Evolutionary conservation across 2,888 invertebrate species (phyloP).

Genomic region (Stictocephala bisonia): DNA sequence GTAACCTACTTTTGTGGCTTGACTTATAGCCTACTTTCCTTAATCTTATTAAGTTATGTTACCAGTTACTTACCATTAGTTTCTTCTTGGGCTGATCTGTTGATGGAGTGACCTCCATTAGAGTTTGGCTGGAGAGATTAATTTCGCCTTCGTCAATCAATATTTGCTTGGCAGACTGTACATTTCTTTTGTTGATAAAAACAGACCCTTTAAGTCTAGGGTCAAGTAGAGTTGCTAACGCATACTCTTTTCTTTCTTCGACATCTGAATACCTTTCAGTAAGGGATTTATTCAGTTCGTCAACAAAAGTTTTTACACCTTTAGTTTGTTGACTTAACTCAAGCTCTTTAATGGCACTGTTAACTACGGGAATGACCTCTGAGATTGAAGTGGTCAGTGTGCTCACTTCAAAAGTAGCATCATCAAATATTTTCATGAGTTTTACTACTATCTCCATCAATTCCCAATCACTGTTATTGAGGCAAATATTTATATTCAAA

Average conservation of each 20-base stretch:
- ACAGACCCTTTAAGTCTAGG: not conserved
- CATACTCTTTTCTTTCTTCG: not conserved
- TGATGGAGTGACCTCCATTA: too few relatives aligned
- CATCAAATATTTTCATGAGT: constrained; percentile 12
- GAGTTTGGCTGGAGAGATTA: too few relatives aligned
- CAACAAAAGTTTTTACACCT: not conserved
- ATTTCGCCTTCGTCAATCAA: too few relatives aligned
- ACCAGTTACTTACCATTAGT: too few relatives aligned
- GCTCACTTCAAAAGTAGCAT: not conserved
- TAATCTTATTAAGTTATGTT: too few relatives aligned
- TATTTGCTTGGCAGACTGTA: too few relatives aligned
- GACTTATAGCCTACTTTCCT: too few relatives aligned
- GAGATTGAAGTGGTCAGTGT: not conserved
- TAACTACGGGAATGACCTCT: constrained; percentile 1
- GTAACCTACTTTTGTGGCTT: too few relatives aligned
- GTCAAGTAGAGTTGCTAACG: constrained; percentile 3
- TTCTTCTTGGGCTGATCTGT: too few relatives aligned
- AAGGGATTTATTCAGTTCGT: not conserved
- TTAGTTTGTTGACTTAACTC: not conserved
- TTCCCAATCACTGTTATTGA: not conserved
- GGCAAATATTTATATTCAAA: not conserved
- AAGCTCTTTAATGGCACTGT: constrained; percentile 3
- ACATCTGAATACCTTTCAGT: not conserved
- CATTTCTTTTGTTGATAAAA: not conserved
- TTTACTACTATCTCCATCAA: not conserved